A percentile compares a stretch with the other conserved stretches of the same genome.
Evolutionary conservation across 2,888 invertebrate species (phyloP).

Genomic region (Pyrochroa serraticornis): DNA sequence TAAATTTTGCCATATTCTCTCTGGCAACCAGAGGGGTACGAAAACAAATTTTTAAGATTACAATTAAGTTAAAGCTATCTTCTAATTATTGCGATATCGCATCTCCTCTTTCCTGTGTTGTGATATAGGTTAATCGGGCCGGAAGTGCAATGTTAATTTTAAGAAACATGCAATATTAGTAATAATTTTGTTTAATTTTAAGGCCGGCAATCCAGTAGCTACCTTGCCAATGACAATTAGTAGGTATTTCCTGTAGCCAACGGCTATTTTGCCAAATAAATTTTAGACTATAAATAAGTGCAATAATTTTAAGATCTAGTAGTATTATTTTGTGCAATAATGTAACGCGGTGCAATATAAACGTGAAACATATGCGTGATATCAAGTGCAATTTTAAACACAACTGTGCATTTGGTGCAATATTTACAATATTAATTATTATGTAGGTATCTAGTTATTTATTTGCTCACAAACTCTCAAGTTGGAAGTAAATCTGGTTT

Average conservation of each 20-base stretch:
- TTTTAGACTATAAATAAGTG: conserved; percentile 2
- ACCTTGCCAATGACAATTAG: neutral
- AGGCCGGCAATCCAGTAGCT: conserved; percentile 10
- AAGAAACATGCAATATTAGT: conserved; percentile 39
- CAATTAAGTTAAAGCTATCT: neutral
- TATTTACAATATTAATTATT: conserved; percentile 28
- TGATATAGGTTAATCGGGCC: conserved; percentile 54
- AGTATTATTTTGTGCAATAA: conserved; percentile 31
- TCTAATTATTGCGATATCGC: neutral
- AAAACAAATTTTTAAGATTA: no score
- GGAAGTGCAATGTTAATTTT: conserved; percentile 52
- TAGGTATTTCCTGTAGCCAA: conserved; percentile 7
- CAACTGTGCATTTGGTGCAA: conserved; percentile 2
- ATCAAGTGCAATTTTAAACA: conserved; percentile 22
- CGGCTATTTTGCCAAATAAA: conserved; percentile 42
- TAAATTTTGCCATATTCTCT: neutral
- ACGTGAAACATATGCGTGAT: conserved; percentile 14
- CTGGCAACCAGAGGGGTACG: no score
- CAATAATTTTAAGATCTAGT: conserved; percentile 25
- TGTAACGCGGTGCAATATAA: conserved; percentile 16
- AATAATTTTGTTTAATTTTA: conserved; percentile 18
- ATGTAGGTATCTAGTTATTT: neutral
- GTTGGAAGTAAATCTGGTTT: no score
- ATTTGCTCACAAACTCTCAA: conserved; percentile 9
- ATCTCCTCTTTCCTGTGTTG: conserved; percentile 33